Percentiles rank a stretch among this genome's conserved stretches.
Conservation (phyloP, 2,113 vertebrate genomes). For the Gymnocephalus cernua region DNA sequence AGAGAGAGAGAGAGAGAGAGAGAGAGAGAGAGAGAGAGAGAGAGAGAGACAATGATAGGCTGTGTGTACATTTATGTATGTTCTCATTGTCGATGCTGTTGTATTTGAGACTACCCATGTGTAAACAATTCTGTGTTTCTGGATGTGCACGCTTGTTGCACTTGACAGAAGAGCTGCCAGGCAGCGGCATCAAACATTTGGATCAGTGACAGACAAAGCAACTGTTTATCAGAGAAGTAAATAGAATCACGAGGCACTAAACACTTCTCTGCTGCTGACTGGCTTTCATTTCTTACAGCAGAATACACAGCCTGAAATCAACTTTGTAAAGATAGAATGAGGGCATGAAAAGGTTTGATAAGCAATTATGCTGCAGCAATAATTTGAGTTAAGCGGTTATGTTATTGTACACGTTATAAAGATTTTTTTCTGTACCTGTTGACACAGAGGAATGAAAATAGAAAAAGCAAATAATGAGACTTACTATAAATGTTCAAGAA, state of each 20-base stretch:
- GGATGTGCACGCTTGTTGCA: slow-evolving; percentile 50
- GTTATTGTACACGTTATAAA: not conserved
- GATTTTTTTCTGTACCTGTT: not conserved
- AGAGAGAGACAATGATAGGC: not conserved
- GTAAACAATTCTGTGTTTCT: slow-evolving; percentile 56
- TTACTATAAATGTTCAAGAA: not conserved
- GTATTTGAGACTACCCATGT: slow-evolving; percentile 28
- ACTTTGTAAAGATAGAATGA: slow-evolving; percentile 37
- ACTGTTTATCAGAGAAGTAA: slow-evolving; percentile 68
- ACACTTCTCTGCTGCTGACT: slow-evolving; percentile 38
- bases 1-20: not conserved
- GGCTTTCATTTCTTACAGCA: slow-evolving; percentile 53
- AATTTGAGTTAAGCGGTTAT: not conserved
- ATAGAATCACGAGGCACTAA: slow-evolving; percentile 49
- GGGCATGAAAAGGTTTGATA: slow-evolving; percentile 23
- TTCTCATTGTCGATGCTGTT: not conserved
- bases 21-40: too few relatives aligned
- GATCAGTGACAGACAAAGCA: slow-evolving; percentile 68
- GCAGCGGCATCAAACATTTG: slow-evolving; percentile 70
- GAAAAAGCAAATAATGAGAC: not conserved
- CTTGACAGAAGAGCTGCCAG: slow-evolving; percentile 69
- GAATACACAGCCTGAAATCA: slow-evolving; percentile 45
- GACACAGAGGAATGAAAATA: slow-evolving; percentile 2
- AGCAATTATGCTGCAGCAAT: slow-evolving; percentile 11
- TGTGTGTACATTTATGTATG: slow-evolving; percentile 7